A percentile compares a stretch with the other conserved stretches of the same genome.
Evolutionary conservation across 2,797 vertebrate species (phyloP).

Genomic region (Diceros bicornis): DNA sequence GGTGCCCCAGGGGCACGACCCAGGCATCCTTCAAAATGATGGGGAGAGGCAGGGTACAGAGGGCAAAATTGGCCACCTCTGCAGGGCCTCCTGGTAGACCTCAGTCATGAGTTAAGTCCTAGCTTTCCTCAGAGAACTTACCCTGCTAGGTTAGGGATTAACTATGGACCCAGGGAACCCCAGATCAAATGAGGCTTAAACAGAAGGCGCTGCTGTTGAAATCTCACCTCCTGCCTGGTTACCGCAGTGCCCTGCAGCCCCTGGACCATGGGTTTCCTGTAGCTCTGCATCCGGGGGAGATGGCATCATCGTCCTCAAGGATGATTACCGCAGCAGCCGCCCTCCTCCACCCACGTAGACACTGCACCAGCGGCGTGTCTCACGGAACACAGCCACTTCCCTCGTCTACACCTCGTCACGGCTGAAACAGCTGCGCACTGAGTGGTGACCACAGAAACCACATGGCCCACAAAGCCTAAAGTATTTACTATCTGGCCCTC

Average conservation of each 20-base stretch:
- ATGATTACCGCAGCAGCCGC: fast-evolving
- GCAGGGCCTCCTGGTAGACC: not conserved
- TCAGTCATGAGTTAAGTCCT: not conserved
- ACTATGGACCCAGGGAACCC: not conserved
- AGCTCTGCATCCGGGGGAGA: not conserved
- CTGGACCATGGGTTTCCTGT: fast-evolving
- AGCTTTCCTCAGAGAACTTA: not conserved
- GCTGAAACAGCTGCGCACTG: too few relatives aligned
- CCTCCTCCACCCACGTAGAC: not conserved
- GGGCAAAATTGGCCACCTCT: not conserved
- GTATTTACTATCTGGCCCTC: too few relatives aligned
- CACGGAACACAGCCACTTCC: too few relatives aligned
- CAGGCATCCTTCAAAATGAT: not conserved
- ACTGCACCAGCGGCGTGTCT: not conserved
- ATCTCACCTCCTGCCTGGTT: not conserved
- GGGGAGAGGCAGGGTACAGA: not conserved
- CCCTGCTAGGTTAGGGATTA: not conserved
- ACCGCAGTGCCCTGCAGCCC: not conserved
- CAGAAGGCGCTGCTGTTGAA: not conserved
- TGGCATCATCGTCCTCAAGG: fast-evolving
- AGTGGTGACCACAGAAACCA: not conserved
- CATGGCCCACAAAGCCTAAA: not conserved
- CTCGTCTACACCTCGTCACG: fast-evolving
- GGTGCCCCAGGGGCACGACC: not conserved
- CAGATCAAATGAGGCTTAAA: not conserved